A percentile compares a stretch with the other conserved stretches of the same genome.
Evolutionary conservation across 2,888 invertebrate species (phyloP).

Genomic region (Trichopria drosophilae): DNA sequence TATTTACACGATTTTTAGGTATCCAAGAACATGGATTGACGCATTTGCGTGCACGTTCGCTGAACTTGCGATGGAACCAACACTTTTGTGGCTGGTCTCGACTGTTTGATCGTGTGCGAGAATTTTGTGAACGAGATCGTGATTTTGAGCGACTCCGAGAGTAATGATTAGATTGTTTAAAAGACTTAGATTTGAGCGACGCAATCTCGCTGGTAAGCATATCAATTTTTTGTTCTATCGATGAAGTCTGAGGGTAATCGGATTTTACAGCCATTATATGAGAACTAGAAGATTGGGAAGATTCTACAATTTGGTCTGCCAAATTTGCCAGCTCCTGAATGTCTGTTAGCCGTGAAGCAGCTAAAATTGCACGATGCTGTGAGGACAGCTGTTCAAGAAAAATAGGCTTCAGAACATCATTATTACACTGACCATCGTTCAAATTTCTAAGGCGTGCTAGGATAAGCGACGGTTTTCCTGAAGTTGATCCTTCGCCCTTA

Average conservation of each 20-base stretch:
- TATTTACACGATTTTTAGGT: neutral
- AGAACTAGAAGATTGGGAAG: neutral
- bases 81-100: neutral
- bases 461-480: slow-evolving; percentile 1
- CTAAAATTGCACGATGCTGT: neutral
- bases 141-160: neutral
- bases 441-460: neutral
- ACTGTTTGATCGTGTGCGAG: neutral
- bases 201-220: neutral
- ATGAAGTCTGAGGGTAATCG: neutral
- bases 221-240: neutral
- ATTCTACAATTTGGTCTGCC: neutral
- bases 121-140: neutral
- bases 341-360: neutral
- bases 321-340: neutral
- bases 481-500: neutral
- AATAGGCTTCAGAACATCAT: neutral
- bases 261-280: neutral
- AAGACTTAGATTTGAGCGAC: neutral
- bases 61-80: neutral
- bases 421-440: neutral
- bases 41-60: neutral
- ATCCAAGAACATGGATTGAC: neutral
- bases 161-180: neutral
- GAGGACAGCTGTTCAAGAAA: neutral